Evolutionary conservation across 2,888 invertebrate species (phyloP).

Genomic region (Marasmarcha lunaedactyla): DNA sequence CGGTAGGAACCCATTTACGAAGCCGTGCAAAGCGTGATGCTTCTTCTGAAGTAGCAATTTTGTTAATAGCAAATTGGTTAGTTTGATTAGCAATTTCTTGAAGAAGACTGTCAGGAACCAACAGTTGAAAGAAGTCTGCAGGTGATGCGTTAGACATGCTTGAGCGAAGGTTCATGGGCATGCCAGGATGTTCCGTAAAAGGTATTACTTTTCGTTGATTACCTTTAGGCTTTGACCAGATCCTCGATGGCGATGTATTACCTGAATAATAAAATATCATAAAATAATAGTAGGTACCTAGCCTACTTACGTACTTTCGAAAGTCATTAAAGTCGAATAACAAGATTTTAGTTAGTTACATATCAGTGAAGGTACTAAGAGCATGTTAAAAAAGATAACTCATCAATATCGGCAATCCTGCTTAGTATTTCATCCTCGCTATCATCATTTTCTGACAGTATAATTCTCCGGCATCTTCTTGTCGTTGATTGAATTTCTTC

Average conservation of each 20-base stretch:
- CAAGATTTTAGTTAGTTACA: no score
- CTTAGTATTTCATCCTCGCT: not conserved
- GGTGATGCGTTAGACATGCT: constrained; percentile 9
- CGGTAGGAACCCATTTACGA: constrained; percentile 17
- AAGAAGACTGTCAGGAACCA: constrained; percentile 13
- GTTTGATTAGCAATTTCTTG: constrained; percentile 13
- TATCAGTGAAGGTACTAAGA: no score
- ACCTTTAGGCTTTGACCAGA: constrained; percentile 11
- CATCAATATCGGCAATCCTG: not conserved
- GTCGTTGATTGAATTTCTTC: not conserved
- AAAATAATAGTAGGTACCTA: not conserved
- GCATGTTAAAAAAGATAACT: not conserved
- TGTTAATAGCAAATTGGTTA: constrained; percentile 13
- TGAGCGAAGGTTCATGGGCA: constrained; percentile 3
- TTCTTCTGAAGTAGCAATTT: constrained; percentile 9
- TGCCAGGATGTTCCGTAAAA: constrained; percentile 13
- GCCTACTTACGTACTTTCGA: not conserved
- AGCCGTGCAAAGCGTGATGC: constrained; percentile 9
- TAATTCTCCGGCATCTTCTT: not conserved
- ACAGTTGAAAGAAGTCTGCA: no score
- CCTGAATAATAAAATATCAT: not conserved
- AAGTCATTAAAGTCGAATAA: no score
- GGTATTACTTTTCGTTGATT: no score
- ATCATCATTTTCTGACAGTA: not conserved
- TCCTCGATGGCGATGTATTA: constrained; percentile 7